Evolutionary conservation across 37 sponge, comb jelly and placozoan genomes (phyloP), one percentile per base, ranked within the genome.

Genomic region (Haliclona indistincta): DNA sequence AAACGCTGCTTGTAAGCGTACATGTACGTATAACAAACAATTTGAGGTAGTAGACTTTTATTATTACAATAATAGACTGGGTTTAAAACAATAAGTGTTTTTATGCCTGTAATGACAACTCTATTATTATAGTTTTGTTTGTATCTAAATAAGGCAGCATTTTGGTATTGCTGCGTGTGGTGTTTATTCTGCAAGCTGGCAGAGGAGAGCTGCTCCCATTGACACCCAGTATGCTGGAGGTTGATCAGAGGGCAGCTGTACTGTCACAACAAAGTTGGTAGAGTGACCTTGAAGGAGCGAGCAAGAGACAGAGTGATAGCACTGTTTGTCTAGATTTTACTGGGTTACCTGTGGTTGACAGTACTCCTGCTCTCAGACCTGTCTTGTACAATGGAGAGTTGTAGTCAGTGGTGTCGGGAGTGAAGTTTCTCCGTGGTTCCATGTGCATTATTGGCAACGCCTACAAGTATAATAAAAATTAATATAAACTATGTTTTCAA

Each of bases 221-320:
- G 90, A 63, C 8, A 98, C 92, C 99, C 99, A 98, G 70, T 95
- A 91, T 53, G 82, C 84, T 56, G 77, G 86, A n/a, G 84, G 63
- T 64, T 78, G 37, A 39, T 81, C 75, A 22, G 99, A 90, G 19
- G 99, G 99, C 42, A 98, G 80, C 43, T 87, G 64, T 38, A 95
- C 93, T 26, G 94, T 78, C 30, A 98, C 96, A 38, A 98, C 99
- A 77, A 95, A 98, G 79, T 98, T 98, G 4, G 99, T 98, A 38
- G 99, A 98, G 61, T 98, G 99, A 72, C 97, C 97, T 84, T 73
- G 26, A 56, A 3, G 36, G 39, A 5, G 49, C 13, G 13, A 17
- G 13, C 49, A 47, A 8, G 13, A 17, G 49, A 47, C 13, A 17
- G 13, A 8, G 8, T 17, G 8, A 47, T 8, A 17, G 49, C 13